A percentile compares a stretch with the other conserved stretches of the same genome.
Evolutionary conservation across 1,140 invertebrate species (phyloP).

Genomic region (Formica selysi): DNA sequence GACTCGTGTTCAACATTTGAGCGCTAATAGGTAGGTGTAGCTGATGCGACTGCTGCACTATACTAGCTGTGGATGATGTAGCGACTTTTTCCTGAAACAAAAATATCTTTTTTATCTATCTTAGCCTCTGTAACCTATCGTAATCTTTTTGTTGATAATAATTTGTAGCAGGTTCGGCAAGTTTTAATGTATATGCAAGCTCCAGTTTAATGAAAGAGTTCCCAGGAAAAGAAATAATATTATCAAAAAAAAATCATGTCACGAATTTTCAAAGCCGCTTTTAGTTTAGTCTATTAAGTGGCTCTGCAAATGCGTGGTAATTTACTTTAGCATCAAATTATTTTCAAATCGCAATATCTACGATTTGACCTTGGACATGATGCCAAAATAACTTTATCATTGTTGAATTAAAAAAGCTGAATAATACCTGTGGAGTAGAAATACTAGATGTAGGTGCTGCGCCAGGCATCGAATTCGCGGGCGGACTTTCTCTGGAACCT

Average conservation of each 20-base stretch:
- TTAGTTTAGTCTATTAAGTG: constrained; percentile 3
- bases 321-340: constrained; percentile 70
- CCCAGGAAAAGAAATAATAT: not conserved
- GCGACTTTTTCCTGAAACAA: constrained; percentile 79
- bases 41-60: constrained; percentile 81
- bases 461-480: constrained; percentile 81
- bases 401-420: not conserved
- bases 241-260: constrained; percentile 25
- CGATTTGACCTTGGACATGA: constrained; percentile 38
- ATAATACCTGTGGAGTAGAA: constrained; percentile 83
- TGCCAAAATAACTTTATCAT: not conserved
- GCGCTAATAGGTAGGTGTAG: constrained; percentile 84
- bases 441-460: constrained; percentile 82
- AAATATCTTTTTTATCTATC: not conserved
- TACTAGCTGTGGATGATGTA: constrained; percentile 69
- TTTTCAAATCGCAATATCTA: constrained; percentile 66
- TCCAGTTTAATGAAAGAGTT: not conserved
- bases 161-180: not conserved
- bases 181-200: not conserved
- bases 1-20: constrained; percentile 85
- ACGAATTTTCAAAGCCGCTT: constrained; percentile 62
- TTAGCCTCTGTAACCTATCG: too few relatives aligned
- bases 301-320: constrained; percentile 45
- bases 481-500: constrained; percentile 83
- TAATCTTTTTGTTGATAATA: not conserved